phyloP scores from a whole-genome alignment of 2,797 vertebrate genomes.

The Scleropages formosus region DNA sequence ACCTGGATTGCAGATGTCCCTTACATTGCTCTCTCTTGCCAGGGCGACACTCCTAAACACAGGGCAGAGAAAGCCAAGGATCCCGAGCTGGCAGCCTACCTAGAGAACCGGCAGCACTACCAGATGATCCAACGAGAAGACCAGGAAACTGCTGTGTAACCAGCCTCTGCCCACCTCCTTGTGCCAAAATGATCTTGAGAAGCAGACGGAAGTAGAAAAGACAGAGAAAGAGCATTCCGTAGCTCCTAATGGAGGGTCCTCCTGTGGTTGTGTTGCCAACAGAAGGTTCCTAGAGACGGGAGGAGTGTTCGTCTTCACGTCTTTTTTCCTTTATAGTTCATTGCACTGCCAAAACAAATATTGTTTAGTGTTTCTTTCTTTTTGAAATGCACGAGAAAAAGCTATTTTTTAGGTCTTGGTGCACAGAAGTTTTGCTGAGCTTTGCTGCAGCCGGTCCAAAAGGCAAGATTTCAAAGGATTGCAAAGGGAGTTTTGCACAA shows the following conservation, averaged over 20 bases:
- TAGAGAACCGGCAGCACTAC: conserved; percentile 93
- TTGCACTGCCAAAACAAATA: conserved; percentile 42
- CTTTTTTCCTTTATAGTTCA: conserved; percentile 11
- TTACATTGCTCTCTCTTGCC: conserved; percentile 23
- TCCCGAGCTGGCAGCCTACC: conserved; percentile 85
- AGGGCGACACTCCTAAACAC: conserved; percentile 92
- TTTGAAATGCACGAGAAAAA: conserved; percentile 19
- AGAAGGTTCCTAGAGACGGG: neutral
- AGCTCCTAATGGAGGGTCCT: neutral
- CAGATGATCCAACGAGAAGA: conserved; percentile 96
- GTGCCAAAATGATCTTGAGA: conserved; percentile 37
- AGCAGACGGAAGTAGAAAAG: neutral
- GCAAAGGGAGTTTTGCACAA: conserved; percentile 6
- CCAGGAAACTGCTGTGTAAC: conserved; percentile 92
- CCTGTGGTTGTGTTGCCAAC: neutral
- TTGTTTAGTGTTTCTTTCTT: conserved; percentile 16
- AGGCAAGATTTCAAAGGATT: neutral
- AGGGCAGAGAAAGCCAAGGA: conserved; percentile 87
- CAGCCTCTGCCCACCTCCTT: conserved; percentile 36
- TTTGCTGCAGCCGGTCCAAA: conserved; percentile 4
- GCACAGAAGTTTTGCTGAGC: neutral
- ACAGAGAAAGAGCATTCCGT: neutral
- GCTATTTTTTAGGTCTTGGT: conserved; percentile 2
- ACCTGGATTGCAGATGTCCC: neutral
- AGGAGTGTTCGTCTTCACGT: neutral